phyloP scores from a whole-genome alignment of 2,888 invertebrate species.

The Apantesis nais region DNA sequence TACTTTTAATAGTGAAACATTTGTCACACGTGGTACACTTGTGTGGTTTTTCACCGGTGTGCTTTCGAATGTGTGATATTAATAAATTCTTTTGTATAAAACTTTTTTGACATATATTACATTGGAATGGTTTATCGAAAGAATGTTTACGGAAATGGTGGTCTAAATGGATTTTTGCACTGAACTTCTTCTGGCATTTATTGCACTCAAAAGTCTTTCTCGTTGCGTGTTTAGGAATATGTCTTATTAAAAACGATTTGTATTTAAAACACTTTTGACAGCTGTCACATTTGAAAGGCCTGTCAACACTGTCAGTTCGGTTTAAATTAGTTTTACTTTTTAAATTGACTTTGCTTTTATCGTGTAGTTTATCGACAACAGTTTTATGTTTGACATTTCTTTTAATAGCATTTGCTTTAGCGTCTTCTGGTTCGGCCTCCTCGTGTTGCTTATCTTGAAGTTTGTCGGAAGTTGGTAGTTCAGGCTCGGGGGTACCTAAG shows the following conservation, averaged over 20 bases:
- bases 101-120: constrained; percentile 3
- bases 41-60: constrained; percentile 8
- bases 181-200: constrained; percentile 1
- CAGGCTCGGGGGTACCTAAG: neutral
- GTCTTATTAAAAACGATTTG: neutral
- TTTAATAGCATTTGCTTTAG: neutral
- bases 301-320: neutral
- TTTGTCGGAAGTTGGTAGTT: neutral
- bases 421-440: neutral
- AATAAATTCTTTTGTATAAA: neutral
- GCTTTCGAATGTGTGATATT: neutral
- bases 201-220: constrained; percentile 1
- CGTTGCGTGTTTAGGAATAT: constrained; percentile 2
- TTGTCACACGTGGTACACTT: constrained; percentile 2
- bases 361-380: neutral
- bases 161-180: neutral
- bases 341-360: neutral
- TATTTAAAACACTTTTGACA: constrained; percentile 6
- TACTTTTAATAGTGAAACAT: neutral
- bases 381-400: neutral
- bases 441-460: neutral
- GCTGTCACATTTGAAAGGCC: constrained; percentile 7
- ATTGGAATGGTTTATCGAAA: constrained; percentile 5
- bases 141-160: neutral
- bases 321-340: neutral